Conservation (phyloP, 2,888 invertebrate genomes). For the Crepidodera aurea region DNA sequence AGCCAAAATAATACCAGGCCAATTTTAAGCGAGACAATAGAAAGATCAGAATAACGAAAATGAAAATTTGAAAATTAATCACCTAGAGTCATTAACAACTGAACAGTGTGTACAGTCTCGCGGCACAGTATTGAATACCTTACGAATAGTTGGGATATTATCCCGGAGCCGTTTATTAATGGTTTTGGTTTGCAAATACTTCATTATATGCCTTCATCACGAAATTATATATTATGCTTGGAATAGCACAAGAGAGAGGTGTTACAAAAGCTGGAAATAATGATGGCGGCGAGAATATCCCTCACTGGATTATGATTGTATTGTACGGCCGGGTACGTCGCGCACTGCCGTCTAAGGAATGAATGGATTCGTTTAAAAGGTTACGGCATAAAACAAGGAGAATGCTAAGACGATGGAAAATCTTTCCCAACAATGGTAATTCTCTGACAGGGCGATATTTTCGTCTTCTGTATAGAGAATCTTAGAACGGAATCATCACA, state of each 20-base stretch:
- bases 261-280: constrained; percentile 27
- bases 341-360: background rate
- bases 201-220: constrained; percentile 38
- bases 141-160: constrained; percentile 22
- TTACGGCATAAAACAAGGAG: constrained; percentile 7
- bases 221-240: constrained; percentile 38
- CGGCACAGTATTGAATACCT: constrained; percentile 19
- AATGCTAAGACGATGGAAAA: constrained; percentile 14
- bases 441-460: too few species aligned
- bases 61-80: constrained; percentile 27
- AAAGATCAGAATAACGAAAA: constrained; percentile 18
- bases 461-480: too few species aligned
- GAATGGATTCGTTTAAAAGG: constrained; percentile 23
- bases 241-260: constrained; percentile 20
- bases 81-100: constrained; percentile 26
- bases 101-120: background rate
- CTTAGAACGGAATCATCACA: too few species aligned
- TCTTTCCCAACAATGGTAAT: background rate
- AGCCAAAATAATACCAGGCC: constrained; percentile 1
- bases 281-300: constrained; percentile 24
- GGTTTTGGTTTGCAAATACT: constrained; percentile 43
- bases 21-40: constrained; percentile 13
- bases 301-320: constrained; percentile 24
- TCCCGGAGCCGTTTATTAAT: constrained; percentile 39
- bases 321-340: constrained; percentile 12